Evolutionary conservation across 1,140 invertebrate genomes (phyloP), one percentile per base, ranked within the genome.

Genomic region (Pomacea maculata): DNA sequence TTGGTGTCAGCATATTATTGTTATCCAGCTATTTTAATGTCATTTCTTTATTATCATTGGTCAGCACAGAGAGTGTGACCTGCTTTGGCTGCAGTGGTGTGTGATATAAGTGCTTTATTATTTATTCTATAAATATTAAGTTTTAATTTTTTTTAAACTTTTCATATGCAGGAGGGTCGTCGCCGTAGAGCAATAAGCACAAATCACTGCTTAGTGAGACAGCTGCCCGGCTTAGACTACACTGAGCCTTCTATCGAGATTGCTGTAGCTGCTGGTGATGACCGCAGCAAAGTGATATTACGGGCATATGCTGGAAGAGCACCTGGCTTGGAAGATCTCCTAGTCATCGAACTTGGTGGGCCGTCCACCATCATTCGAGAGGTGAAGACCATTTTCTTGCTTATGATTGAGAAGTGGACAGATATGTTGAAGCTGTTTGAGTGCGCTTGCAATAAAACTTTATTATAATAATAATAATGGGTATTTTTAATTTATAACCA

Each of bases 161-260:
- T 45, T 45, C 34, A 45, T 45, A 45, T 15, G 11, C 54, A 63
- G 75, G 25, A 14, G 34, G 65, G 64, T 12, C 29, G 65, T 65
- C 9, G 17, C 19, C 65, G 65, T 5, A 25, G 65, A 7, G 63
- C 65, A 6, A 57, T 2, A 54, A 21, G 54, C 45, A 70, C n/a
- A 5, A 25, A 61, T n/a, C 21, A 68, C 9, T 86, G 85, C 78
- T 65, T 52, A 29, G 83, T 85, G 0, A 17, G 72, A 63, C 86
- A 87, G 78, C 17, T 85, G 15, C 54, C 79, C 12, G 81, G 78
- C 15, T 29, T 78, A 63, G 86, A 87, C 52, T 85, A 84, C 70
- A 84, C 83, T 21, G 85, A 85, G 52, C 84, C 86, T n/a, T 75
- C 76, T 21, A 65, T 86, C 25, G 82, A 83, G 78, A 73, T 86